Evolutionary conservation across 2,113 vertebrate genomes (phyloP).

Genomic region (Microcebus lehilahytsara): DNA sequence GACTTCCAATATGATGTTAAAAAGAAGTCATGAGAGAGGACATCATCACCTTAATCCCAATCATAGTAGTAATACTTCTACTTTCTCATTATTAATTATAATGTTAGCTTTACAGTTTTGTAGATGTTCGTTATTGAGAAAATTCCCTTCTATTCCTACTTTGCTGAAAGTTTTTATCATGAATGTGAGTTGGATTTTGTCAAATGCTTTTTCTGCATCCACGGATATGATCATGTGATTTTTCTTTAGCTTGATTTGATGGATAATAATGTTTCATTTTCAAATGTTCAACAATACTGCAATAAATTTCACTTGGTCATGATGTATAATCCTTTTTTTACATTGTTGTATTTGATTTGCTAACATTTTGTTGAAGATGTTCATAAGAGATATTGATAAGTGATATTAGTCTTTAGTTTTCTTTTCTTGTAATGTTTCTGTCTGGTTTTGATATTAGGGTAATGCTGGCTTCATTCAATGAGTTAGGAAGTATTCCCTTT

Average conservation of each 20-base stretch:
- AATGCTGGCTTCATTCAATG: not conserved
- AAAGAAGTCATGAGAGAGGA: not conserved
- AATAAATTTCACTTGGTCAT: not conserved
- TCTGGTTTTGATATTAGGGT: not conserved
- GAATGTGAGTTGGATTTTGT: not conserved
- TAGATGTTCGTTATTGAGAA: not conserved
- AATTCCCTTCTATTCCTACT: not conserved
- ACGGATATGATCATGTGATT: not conserved
- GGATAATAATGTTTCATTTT: not conserved
- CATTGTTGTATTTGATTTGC: not conserved
- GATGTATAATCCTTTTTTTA: not conserved
- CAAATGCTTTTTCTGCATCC: not conserved
- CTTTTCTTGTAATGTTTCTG: not conserved
- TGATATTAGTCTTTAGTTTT: not conserved
- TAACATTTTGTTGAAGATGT: not conserved
- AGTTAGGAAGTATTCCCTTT: not conserved
- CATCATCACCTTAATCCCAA: not conserved
- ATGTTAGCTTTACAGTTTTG: not conserved
- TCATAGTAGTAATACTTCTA: not conserved
- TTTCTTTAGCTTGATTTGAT: not conserved
- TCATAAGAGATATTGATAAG: not conserved
- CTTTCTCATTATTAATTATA: not conserved
- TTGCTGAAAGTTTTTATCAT: not conserved
- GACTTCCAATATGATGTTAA: not conserved
- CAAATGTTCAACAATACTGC: not conserved